These are phyloP conservation scores for Odobenus rosmarus DNA, from an alignment of 2,113 vertebrate species.

Conservation along the genomic window DNA sequence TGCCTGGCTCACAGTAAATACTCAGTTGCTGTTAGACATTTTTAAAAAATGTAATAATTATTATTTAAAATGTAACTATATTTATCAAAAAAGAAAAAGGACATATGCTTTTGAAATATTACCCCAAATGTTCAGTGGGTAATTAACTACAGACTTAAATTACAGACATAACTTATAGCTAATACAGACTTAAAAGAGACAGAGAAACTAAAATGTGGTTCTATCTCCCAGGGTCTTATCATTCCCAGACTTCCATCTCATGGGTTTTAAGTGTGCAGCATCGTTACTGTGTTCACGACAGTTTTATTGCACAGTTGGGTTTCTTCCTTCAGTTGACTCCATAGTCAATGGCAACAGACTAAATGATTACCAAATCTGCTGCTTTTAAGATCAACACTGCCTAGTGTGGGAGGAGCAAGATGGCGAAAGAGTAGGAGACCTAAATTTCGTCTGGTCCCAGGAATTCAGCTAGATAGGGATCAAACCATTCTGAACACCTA, in stretches of 20 bases:
- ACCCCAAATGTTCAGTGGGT: background rate
- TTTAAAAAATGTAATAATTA: background rate
- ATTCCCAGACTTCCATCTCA: background rate
- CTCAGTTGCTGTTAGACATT: background rate
- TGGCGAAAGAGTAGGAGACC: too few species aligned
- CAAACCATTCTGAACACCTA: too few species aligned
- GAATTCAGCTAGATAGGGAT: too few species aligned
- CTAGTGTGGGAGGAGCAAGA: background rate
- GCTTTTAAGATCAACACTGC: background rate
- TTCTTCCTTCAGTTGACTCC: background rate
- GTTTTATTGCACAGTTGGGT: background rate
- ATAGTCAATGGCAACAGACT: background rate
- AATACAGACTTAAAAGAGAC: background rate
- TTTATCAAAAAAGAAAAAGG: background rate
- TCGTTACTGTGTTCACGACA: background rate
- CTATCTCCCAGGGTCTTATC: background rate
- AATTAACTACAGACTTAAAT: background rate
- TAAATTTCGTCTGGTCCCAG: too few species aligned
- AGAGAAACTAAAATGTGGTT: background rate
- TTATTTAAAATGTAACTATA: background rate
- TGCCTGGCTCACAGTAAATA: background rate
- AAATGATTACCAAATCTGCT: background rate
- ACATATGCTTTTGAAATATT: background rate
- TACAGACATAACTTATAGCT: background rate
- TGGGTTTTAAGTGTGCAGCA: background rate